Evolutionary conservation across 1,140 invertebrate species (phyloP).

Genomic region (Neodiprion lecontei): DNA sequence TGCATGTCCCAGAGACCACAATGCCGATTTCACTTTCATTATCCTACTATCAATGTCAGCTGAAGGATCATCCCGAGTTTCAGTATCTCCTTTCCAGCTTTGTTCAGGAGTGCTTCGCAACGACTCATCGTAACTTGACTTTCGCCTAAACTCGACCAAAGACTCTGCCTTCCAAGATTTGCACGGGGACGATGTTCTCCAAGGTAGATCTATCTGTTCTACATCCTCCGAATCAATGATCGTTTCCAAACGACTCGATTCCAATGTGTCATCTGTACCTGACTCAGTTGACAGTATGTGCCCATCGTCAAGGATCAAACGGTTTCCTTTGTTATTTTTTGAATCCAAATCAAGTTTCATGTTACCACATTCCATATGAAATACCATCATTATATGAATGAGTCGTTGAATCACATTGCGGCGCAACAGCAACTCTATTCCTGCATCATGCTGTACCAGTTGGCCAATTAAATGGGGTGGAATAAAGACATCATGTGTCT

Average conservation of each 20-base stretch:
- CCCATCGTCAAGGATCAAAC: constrained; percentile 40
- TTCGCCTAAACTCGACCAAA: constrained; percentile 44
- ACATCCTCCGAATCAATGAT: constrained; percentile 53
- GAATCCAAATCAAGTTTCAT: constrained; percentile 34
- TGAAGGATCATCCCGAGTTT: constrained; percentile 39
- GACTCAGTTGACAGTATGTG: constrained; percentile 43
- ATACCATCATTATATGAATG: constrained; percentile 47
- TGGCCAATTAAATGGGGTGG: constrained; percentile 90
- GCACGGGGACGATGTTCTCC: constrained; percentile 23
- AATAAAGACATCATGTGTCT: constrained; percentile 70
- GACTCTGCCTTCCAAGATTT: constrained; percentile 41
- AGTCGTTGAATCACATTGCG: constrained; percentile 54
- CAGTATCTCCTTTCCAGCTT: constrained; percentile 44
- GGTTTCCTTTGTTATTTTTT: constrained; percentile 33
- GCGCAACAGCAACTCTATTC: constrained; percentile 70
- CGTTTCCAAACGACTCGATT: constrained; percentile 51
- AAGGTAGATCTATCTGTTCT: constrained; percentile 36
- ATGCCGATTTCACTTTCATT: constrained; percentile 81
- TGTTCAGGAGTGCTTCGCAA: constrained; percentile 52
- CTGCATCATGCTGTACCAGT: constrained; percentile 78
- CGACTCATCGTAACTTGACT: constrained; percentile 55
- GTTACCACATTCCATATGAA: constrained; percentile 44
- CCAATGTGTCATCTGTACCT: constrained; percentile 38
- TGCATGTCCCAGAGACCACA: constrained; percentile 90
- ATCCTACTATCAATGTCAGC: constrained; percentile 61